Evolutionary conservation across 2,888 invertebrate species (phyloP).

Genomic region (Lycocerus yunnanus): DNA sequence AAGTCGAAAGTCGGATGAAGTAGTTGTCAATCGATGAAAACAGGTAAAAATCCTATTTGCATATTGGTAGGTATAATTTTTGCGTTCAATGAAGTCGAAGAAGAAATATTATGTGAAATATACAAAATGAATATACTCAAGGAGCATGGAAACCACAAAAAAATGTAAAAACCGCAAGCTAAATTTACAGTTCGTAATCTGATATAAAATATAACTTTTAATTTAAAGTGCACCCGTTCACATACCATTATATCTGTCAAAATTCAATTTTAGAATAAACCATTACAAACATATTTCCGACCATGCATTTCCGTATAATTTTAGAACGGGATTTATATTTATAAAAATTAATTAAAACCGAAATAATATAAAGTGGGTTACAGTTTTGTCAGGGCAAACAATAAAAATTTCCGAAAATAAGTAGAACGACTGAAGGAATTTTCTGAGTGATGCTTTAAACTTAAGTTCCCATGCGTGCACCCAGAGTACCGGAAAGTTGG

Average conservation of each 20-base stretch:
- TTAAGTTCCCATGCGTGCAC: slow-evolving; percentile 38
- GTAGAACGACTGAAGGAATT: background rate
- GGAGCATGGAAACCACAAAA: slow-evolving; percentile 11
- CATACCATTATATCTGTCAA: slow-evolving; percentile 1
- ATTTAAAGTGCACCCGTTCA: slow-evolving; percentile 1
- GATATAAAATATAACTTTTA: background rate
- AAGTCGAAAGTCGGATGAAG: background rate
- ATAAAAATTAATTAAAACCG: background rate
- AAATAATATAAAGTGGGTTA: background rate
- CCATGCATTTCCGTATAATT: background rate
- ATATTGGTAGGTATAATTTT: background rate
- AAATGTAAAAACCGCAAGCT: slow-evolving; percentile 5
- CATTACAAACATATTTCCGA: background rate
- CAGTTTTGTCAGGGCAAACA: background rate
- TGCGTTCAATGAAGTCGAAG: background rate
- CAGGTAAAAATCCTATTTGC: background rate
- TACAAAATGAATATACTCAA: background rate
- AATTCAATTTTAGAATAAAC: background rate
- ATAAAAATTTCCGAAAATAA: background rate
- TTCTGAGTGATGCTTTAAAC: background rate
- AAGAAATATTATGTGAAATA: background rate
- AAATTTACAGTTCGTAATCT: slow-evolving; percentile 9
- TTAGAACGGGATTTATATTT: background rate
- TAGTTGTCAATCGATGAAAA: background rate
- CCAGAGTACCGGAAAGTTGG: slow-evolving; percentile 47